Conservation (phyloP, 2,797 vertebrate genomes). For the Microhierax caerulescens region DNA sequence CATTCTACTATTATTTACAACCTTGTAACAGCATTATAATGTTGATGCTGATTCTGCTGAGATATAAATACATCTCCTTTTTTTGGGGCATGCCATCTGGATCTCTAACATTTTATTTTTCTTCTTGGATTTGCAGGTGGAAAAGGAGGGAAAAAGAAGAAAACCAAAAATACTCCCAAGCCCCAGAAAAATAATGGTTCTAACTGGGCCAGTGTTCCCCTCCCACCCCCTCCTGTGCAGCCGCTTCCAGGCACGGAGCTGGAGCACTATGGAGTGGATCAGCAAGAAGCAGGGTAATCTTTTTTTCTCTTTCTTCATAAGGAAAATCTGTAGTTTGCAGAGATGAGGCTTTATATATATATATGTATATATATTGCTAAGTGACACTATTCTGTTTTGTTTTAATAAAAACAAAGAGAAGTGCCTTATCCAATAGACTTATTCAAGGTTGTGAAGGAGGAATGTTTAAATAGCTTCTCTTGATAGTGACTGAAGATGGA, state of each 20-base stretch:
- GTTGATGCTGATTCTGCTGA: slow-evolving; percentile 45
- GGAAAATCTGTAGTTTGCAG: background rate
- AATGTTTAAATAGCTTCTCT: background rate
- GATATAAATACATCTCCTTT: slow-evolving; percentile 51
- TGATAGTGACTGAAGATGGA: slow-evolving; percentile 47
- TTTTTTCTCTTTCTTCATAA: background rate
- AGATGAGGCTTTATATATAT: background rate
- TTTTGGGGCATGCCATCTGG: slow-evolving; percentile 46
- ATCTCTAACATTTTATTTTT: slow-evolving; percentile 19
- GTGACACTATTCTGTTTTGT: background rate
- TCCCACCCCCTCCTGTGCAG: slow-evolving; percentile 94
- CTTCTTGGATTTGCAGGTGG: slow-evolving; percentile 83
- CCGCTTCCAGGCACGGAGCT: slow-evolving; percentile 95
- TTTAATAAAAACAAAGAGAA: background rate
- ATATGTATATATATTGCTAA: background rate
- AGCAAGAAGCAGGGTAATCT: slow-evolving; percentile 87
- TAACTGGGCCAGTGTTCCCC: slow-evolving; percentile 93
- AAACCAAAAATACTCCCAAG: slow-evolving; percentile 90
- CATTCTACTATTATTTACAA: slow-evolving; percentile 56
- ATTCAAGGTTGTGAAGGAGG: background rate
- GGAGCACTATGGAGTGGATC: slow-evolving; percentile 90
- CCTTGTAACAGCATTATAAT: slow-evolving; percentile 29
- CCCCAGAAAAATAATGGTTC: slow-evolving; percentile 91
- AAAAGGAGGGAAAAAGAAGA: slow-evolving; percentile 99
- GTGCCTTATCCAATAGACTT: background rate